These are phyloP conservation scores for Xylota segnis DNA, from an alignment of 2,888 invertebrate genomes.

Conservation along the genomic window DNA sequence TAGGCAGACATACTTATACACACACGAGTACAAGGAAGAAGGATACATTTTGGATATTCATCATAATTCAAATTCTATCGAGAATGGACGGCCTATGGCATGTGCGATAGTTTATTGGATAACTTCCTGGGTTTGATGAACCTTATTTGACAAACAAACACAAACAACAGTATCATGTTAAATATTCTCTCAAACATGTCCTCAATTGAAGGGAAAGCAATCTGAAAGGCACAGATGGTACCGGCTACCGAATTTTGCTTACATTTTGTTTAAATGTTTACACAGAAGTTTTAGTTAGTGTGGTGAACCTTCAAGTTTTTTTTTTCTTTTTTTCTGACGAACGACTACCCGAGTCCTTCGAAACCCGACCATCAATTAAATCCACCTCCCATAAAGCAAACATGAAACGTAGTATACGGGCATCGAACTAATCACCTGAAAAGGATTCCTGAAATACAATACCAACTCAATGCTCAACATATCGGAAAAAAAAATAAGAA, in stretches of 20 bases:
- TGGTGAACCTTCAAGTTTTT: too few relatives aligned
- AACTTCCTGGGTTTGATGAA: slow-evolving; percentile 20
- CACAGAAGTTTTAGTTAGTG: not conserved
- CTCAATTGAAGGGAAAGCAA: not conserved
- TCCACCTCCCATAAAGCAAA: not conserved
- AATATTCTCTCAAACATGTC: slow-evolving; percentile 13
- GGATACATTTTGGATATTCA: slow-evolving; percentile 53
- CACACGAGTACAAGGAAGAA: not conserved
- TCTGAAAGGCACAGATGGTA: not conserved
- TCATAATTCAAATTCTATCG: slow-evolving; percentile 61
- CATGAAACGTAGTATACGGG: slow-evolving; percentile 16
- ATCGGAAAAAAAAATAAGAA: not conserved
- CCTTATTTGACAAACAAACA: slow-evolving; percentile 5
- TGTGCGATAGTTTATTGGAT: slow-evolving; percentile 44
- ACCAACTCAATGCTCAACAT: slow-evolving; percentile 8
- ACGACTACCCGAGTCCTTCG: not conserved
- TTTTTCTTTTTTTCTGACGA: too few relatives aligned
- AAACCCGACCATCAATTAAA: not conserved
- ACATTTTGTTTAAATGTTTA: slow-evolving; percentile 8
- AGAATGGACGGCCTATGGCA: not conserved
- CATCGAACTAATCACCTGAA: slow-evolving; percentile 44
- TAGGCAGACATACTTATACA: not conserved
- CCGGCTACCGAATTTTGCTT: slow-evolving; percentile 12
- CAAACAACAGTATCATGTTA: not conserved
- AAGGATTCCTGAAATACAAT: slow-evolving; percentile 30